A percentile compares a stretch with the other conserved stretches of the same genome.
Conservation (phyloP, 1,140 invertebrate genomes). For the Amphibalanus amphitrite region DNA sequence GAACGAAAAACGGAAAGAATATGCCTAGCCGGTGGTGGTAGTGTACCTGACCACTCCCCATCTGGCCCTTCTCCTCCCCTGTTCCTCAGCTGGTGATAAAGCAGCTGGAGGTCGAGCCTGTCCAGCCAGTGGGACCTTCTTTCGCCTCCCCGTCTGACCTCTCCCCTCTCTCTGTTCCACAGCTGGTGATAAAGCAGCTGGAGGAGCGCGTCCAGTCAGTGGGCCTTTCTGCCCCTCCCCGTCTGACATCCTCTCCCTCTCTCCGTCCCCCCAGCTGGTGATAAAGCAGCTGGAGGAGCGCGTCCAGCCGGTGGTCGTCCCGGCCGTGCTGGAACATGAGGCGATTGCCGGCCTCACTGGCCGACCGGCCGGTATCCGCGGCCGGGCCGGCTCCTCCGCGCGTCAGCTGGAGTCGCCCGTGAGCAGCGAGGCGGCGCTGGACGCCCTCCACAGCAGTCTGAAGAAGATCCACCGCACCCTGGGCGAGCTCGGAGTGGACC, state of each 20-base stretch:
- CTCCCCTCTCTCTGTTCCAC: conserved; percentile 12
- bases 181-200: conserved; percentile 45
- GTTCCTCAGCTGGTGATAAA: too few species aligned
- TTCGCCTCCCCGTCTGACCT: too few species aligned
- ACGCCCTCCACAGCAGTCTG: conserved; percentile 38
- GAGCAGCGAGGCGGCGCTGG: conserved; percentile 30
- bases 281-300: conserved; percentile 57
- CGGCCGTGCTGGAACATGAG: conserved; percentile 81
- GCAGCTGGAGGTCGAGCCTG: too few species aligned
- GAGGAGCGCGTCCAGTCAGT: conserved; percentile 59
- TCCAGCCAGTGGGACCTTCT: background rate
- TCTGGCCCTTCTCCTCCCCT: too few species aligned
- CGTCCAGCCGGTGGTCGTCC: conserved; percentile 67
- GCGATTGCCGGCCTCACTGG: conserved; percentile 52
- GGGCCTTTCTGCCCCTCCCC: too few species aligned
- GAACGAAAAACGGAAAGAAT: too few species aligned
- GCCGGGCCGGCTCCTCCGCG: conserved; percentile 23
- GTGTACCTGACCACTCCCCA: too few species aligned
- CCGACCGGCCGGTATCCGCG: conserved; percentile 24
- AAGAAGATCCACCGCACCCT: conserved; percentile 42
- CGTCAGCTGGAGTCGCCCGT: conserved; percentile 23
- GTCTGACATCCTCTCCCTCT: background rate
- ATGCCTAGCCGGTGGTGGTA: too few species aligned
- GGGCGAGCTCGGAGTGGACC: conserved; percentile 51
- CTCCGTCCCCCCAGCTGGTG: conserved; percentile 28